Base-by-base conservation (phyloP, 2,888 invertebrate species). In the Ophioninae sp. region DNA sequence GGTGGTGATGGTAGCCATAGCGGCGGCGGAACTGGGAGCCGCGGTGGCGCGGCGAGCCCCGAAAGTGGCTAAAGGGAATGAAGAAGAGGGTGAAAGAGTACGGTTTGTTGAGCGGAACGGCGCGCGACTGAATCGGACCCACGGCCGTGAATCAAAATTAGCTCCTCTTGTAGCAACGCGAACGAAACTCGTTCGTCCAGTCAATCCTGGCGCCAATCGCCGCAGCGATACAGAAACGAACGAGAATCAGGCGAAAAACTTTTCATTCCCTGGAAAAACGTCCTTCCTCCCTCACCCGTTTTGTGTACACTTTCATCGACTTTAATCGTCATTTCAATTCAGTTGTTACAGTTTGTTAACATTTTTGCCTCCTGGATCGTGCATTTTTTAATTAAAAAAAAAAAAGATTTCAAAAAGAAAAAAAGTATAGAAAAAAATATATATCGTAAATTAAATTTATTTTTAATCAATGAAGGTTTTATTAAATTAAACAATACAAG, bases 81-180 rank as follows among this genome's bases (percentile, higher is more conserved):
- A 81, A 71, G 75, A 73, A 83, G 81, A 68, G 90, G 91, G 90
- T 90, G 90, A 90, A 89, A 91, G 91, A 90, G 89, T 88, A 86
- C 85, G 85, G 82, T 72, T 65, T 61, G 76, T 71, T 73, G 69
- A 65, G 75, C 61, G 65, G 58, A 81, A 68, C 67, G 44, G 20
- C 65, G 72, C 69, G 82, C 80, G 74, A 80, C 79, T 81, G 81
- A 72, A 82, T 41, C 59, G 74, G 82, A 76, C 76, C 78, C 77
- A 78, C 75, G 63, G 44, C 72, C 84, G 82, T 87, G 87, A 87
- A 87, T 88, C 86, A 87, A 88, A 88, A 88, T 88, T 87, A 88
- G 87, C 85, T 87, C 69, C 88, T 86, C 86, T 88, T 87, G 87
- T 87, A 86, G 81, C 79, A 76, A 44, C 80, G 73, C 79, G 65